A percentile compares a stretch with the other conserved stretches of the same genome.
These are phyloP conservation scores for Pissodes strobi DNA, from an alignment of 1,140 invertebrate genomes.

Conservation along the genomic window DNA sequence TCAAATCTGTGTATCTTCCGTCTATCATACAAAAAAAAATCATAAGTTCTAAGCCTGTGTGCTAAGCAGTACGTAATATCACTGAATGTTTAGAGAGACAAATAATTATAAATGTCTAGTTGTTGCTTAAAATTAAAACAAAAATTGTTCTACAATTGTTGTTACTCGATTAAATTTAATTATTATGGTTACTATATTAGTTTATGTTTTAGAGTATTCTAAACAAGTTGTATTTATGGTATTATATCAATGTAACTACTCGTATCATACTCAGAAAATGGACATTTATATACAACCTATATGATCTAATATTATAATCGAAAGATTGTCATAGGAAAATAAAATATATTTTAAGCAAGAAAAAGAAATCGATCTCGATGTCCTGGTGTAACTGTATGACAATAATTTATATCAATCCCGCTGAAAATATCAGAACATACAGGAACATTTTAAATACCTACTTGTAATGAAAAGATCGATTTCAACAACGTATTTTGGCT, in stretches of 20 bases:
- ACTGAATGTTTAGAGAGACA: slow-evolving; percentile 32
- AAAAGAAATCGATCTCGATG: slow-evolving; percentile 24
- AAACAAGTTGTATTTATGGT: too few relatives aligned
- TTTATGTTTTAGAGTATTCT: too few relatives aligned
- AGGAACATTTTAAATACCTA: slow-evolving; percentile 15
- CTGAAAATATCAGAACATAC: slow-evolving; percentile 22
- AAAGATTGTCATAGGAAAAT: background rate
- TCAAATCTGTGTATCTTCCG: slow-evolving; percentile 26
- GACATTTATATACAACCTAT: too few relatives aligned
- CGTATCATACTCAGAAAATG: too few relatives aligned
- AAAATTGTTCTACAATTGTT: slow-evolving; percentile 21
- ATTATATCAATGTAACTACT: too few relatives aligned
- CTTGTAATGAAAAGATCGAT: slow-evolving; percentile 19
- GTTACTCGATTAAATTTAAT: slow-evolving; percentile 21
- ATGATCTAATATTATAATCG: too few relatives aligned
- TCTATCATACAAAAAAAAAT: slow-evolving; percentile 23
- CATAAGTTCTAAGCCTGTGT: slow-evolving; percentile 14
- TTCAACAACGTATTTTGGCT: slow-evolving; percentile 9
- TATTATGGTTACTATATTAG: too few relatives aligned
- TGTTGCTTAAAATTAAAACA: slow-evolving; percentile 27
- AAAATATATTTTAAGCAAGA: slow-evolving; percentile 6
- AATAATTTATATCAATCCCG: slow-evolving; percentile 32
- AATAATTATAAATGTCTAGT: slow-evolving; percentile 31
- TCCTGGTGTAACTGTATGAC: slow-evolving; percentile 24
- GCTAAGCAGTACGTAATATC: slow-evolving; percentile 16